Base-by-base conservation (phyloP, 2,888 invertebrate genomes). In the Latrodectus hesperus region DNA sequence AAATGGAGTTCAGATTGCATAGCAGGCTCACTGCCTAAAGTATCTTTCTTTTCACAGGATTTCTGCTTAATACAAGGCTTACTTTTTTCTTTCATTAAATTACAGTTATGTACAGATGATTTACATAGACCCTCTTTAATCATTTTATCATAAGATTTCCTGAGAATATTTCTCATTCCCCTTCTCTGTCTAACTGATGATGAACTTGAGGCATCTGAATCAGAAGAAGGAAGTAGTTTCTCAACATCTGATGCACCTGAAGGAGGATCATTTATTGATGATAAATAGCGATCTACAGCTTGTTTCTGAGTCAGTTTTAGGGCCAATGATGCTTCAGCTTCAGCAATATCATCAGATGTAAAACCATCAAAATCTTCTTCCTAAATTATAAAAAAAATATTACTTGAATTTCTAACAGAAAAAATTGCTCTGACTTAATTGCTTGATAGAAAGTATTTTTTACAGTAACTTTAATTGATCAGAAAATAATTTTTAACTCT, bases 361-460 rank as follows among this genome's bases (percentile, higher is more conserved):
- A 89, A 89, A 0, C 89, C 89, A 22, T 89, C 86, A 84, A 89
- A 89, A 16, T 89, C 89, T 73, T 89, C 89, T 38, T 89, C 83
- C 87, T 89, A 78, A 65, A 51, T 74, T 14, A 64, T 77, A 68
- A 70, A 72, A 55, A n/a, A 55, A 26, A 14, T 38, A 38, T 38
- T 38, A 38, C 0, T 38, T 38, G 38, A 22, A 22, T 22, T 22
- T 22, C 4, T 38, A 6, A 0, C 38, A 38, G 38, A 38, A 3
- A 38, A 38, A 38, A 38, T 38, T 38, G 38, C 38, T 3, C 4
- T 6, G 5, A 6, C 6, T 38, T 3, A 38, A 38, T 38, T 38
- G 38, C 6, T 38, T 3, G 38, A 38, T 38, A 38, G 6, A 38
- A 38, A 38, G 38, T 6, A 38, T 38, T 38, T 38, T 38, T 38